Evolutionary conservation across 2,888 invertebrate genomes (phyloP).

Genomic region (Pemphredon lugubris): DNA sequence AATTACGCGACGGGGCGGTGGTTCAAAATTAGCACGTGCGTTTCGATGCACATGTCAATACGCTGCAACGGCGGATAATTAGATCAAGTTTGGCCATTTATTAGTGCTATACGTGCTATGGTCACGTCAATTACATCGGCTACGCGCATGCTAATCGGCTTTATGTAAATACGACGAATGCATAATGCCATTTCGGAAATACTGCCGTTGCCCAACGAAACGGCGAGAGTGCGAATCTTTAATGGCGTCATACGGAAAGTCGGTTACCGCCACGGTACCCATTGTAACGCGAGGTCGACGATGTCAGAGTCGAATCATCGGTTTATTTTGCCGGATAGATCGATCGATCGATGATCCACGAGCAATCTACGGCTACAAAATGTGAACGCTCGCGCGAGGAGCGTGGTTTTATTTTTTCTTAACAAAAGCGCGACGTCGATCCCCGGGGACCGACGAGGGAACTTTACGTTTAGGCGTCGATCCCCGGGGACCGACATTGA

Average conservation of each 20-base stretch:
- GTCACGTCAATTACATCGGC: constrained; percentile 68
- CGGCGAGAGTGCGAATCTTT: constrained; percentile 19
- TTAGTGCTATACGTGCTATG: constrained; percentile 60
- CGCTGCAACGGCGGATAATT: constrained; percentile 67
- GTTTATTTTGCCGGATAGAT: no score
- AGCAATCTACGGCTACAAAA: no score
- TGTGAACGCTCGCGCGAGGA: no score
- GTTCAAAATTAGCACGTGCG: constrained; percentile 67
- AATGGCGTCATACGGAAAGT: background rate
- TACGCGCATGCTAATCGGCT: constrained; percentile 72
- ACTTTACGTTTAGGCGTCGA: no score
- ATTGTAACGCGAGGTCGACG: no score
- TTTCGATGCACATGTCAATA: constrained; percentile 71
- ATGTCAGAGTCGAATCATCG: no score
- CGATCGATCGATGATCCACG: no score
- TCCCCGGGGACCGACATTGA: no score
- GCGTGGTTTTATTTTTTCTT: no score
- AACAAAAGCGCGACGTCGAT: no score
- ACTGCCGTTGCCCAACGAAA: background rate
- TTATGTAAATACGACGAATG: constrained; percentile 74
- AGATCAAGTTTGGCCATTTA: constrained; percentile 75
- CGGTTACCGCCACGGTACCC: background rate
- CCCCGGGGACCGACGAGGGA: no score
- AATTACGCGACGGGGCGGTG: constrained; percentile 53
- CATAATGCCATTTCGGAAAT: constrained; percentile 63